Evolutionary conservation across 2,888 invertebrate species (phyloP).

Genomic region (Cancer borealis): DNA sequence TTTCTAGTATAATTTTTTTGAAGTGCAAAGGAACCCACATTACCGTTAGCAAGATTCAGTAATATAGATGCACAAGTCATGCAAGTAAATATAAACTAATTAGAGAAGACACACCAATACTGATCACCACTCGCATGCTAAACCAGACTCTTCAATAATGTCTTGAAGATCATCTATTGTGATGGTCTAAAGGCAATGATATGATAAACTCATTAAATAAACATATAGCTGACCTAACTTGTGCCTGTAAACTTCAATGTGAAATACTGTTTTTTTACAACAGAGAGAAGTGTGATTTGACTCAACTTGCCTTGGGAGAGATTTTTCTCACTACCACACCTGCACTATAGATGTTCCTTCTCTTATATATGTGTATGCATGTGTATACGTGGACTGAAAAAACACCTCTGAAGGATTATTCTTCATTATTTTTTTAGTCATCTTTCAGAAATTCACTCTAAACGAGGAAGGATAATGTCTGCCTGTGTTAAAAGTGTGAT

Average conservation of each 20-base stretch:
- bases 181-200: slow-evolving; percentile 22
- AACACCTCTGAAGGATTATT: neutral
- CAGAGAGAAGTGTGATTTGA: neutral
- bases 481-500: neutral
- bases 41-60: slow-evolving; percentile 18
- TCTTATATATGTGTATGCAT: slow-evolving; percentile 25
- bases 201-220: slow-evolving; percentile 22
- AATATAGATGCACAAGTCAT: slow-evolving; percentile 29
- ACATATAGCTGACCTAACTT: slow-evolving; percentile 21
- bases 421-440: neutral
- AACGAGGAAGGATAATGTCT: slow-evolving; percentile 35
- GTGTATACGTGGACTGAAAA: neutral
- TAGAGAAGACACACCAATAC: slow-evolving; percentile 27
- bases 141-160: slow-evolving; percentile 12
- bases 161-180: slow-evolving; percentile 24
- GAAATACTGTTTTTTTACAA: slow-evolving; percentile 9
- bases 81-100: slow-evolving; percentile 37
- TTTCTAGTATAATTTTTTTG: neutral
- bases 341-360: slow-evolving; percentile 26
- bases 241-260: neutral
- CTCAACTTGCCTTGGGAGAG: slow-evolving; percentile 25
- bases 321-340: slow-evolving; percentile 15
- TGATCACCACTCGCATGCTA: slow-evolving; percentile 32
- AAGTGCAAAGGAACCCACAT: slow-evolving; percentile 2
- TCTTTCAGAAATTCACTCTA: neutral